phyloP scores from a whole-genome alignment of 1,140 invertebrate species.

The Ruditapes philippinarum region DNA sequence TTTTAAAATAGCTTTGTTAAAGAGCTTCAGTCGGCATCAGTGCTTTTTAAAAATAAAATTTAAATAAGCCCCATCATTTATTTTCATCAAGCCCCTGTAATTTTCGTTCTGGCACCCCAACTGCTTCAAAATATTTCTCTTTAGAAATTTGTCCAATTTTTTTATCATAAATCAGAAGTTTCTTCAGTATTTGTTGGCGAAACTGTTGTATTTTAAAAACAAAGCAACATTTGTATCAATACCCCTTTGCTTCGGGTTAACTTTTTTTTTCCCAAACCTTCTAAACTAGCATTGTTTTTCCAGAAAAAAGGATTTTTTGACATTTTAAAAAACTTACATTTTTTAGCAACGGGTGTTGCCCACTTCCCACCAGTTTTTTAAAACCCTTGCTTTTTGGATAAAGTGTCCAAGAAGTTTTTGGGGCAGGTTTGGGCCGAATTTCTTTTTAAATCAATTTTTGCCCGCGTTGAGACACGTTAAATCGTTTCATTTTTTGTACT shows the following conservation, averaged over 20 bases:
- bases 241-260: too few species aligned
- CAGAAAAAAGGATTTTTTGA: too few species aligned
- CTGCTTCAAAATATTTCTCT: constrained; percentile 23
- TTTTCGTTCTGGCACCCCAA: constrained; percentile 36
- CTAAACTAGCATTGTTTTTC: too few species aligned
- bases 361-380: not conserved
- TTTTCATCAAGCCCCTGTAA: constrained; percentile 15
- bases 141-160: constrained; percentile 26
- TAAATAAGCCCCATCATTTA: constrained; percentile 27
- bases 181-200: not conserved
- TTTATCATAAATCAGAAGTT: not conserved
- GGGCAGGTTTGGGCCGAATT: too few species aligned
- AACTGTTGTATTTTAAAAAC: not conserved
- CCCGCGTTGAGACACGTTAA: not conserved
- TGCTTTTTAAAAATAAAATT: not conserved
- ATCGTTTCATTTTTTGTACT: not conserved
- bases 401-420: too few species aligned
- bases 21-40: not conserved
- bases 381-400: not conserved
- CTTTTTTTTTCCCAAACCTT: too few species aligned
- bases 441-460: too few species aligned
- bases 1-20: constrained; percentile 16
- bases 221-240: too few species aligned
- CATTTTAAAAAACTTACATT: too few species aligned
- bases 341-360: too few species aligned